Evolutionary conservation across 2,888 invertebrate species (phyloP), one percentile per base, ranked within the genome.

Genomic region (Netelia melanura): DNA sequence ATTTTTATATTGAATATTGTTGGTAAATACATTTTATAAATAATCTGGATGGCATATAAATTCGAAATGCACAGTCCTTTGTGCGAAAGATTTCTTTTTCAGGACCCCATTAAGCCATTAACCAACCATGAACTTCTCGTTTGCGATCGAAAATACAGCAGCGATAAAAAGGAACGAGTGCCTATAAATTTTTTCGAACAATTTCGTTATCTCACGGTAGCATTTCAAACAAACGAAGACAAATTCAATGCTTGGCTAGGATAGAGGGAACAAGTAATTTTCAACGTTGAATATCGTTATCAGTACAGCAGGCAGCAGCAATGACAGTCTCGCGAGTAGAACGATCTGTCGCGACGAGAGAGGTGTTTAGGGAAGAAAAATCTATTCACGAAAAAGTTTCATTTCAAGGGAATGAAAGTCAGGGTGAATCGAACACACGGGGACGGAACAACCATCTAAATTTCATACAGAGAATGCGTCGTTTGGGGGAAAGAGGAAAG

Each of bases 381-480:
- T 62, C 70, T 74, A 77, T 76, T 80, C 79, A 75, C 71, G 75
- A 83, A 83, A 85, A 81, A 85, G 71, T 85, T 83, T 85, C 83
- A 83, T 83, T 83, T 81, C 77, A 44, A 64, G 61, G 58, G 86
- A 77, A 84, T 74, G 62, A 76, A 78, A 48, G 72, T 54, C 62
- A 30, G 44, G 43, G 44, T n/a, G 38, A 64, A 54, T 65, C 11
- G 74, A 21, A 76, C 84, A 61, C 30, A 10, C 17, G 17, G 58
- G 10, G n/a, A 79, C 21, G 64, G 43, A n/a, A n/a, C 44, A 48
- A 74, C 38, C 84, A 83, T 82, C 88, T 91, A 90, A 88, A 87
- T 90, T 38, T 88, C 89, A 90, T 88, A 86, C 90, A 88, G 72
- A 82, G 79, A 71, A 76, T 78, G 72, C 87, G 72, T 79, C 72